Base-by-base conservation (phyloP, 2,797 vertebrate genomes). In the Staurois parvus region DNA sequence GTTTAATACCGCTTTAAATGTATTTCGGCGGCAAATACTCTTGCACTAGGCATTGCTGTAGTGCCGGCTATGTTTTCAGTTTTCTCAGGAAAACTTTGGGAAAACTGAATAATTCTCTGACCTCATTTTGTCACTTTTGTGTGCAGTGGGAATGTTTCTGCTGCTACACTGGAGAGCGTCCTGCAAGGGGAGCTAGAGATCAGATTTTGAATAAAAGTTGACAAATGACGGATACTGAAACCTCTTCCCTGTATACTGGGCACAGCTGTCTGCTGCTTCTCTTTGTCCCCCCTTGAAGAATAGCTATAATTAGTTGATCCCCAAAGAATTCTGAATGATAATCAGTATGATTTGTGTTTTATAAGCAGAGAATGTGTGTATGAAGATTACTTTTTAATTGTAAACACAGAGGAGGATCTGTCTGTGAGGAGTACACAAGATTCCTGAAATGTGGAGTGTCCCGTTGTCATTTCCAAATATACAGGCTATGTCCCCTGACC, bases 281-380 rank as follows among this genome's bases (percentile, higher is more conserved):
- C 6, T 73, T 30, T 11, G 30, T 72, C 72, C 75, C 24, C 76
- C 1, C 52, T 72, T 34, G 10, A n/a, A 78, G 56, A 56, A 0
- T 0, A 68, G 76, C 56, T 79, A 79, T 79, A 79, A 73, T 84
- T 67, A 66, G 67, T 79, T 84, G 76, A 84, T 84, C 83, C 68
- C 28, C 40, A 12, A 84, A 64, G 83, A 73, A 79, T 79, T 73
- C 32, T 48, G 68, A 5, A 26, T 48, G 56, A 73, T 84, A 66
- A 84, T 84, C 76, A n/a, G 32, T 79, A 79, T 73, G 26, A 64
- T 78, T 79, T 30, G 70, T 79, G 83, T 73, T 73, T 32, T 79
- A 73, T 79, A 84, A 45, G 34, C 28, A 21, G 30, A 56, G 56
- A 84, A 84, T 84, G 68, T 78, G 66, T 78, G 72, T 48, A 76